A percentile compares a stretch with the other conserved stretches of the same genome.
These are phyloP conservation scores for Propithecus coquereli DNA, from an alignment of 2,113 vertebrate species.

Conservation along the genomic window DNA sequence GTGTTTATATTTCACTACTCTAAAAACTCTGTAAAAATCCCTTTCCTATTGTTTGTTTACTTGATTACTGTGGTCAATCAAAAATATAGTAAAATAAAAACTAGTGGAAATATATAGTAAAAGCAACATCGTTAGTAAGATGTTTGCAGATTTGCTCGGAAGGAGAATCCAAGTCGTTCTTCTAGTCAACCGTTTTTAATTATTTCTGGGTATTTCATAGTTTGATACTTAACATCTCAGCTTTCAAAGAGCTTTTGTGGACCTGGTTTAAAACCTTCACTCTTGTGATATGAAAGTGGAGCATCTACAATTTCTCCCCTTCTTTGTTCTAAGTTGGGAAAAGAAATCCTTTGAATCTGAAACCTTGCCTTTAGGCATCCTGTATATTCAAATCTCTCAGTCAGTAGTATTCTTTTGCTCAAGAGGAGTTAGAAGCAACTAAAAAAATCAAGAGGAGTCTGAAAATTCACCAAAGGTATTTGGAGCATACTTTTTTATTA, in stretches of 20 bases:
- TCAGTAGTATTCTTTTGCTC: conserved; percentile 29
- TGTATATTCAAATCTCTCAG: neutral
- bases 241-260: conserved; percentile 23
- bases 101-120: neutral
- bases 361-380: conserved; percentile 47
- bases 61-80: neutral
- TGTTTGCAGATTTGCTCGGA: neutral
- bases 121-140: neutral
- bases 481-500: neutral
- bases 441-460: neutral
- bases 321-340: conserved; percentile 46
- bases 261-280: neutral
- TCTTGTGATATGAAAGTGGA: neutral
- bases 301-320: neutral
- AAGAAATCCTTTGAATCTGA: conserved; percentile 41
- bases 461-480: neutral
- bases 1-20: neutral
- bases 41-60: neutral
- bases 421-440: neutral
- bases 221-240: neutral
- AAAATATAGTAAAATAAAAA: neutral
- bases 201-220: neutral
- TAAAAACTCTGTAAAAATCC: neutral
- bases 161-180: neutral
- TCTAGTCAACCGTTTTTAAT: neutral